Base-by-base conservation (phyloP, 2,113 vertebrate genomes). In the Indri indri region DNA sequence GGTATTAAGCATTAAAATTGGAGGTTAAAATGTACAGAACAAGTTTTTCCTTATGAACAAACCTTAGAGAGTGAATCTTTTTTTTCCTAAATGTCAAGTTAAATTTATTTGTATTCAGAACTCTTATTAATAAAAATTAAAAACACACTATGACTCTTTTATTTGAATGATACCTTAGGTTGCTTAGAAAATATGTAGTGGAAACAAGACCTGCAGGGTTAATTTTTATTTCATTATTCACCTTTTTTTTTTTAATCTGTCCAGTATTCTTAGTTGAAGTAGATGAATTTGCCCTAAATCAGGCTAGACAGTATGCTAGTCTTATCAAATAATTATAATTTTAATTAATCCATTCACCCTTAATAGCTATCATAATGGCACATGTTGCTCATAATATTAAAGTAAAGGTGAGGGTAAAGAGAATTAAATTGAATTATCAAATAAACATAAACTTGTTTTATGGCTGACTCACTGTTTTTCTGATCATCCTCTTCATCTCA, bases 101-200 rank as follows among this genome's bases (percentile, higher is more conserved):
- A 93, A 96, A 90, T 93, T 91, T 97, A 81, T 96, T 96, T 97
- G 82, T 98, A 94, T 52, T 94, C 54, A 88, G 50, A 92, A 95
- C 47, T 97, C 34, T 93, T 91, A 92, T 25, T 94, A 97, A 97
- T 98, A 97, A 97, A 98, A 88, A 8, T 92, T 88, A 50, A 92
- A 96, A 97, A 86, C 30, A 92, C 11, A 68, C 34, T 34, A 3
- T 71, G 92, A 68, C 79, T 97, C 79, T 90, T 97, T 97, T 87
- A 68, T 95, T 97, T 97, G 40, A 93, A 80, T 91, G 50, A 79
- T 90, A 66, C n/a, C 42, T 94, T 77, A 73, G 40, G 66, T 88
- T 70, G 68, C 61, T 80, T 94, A 52, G 40, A 52, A 96, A 89
- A 88, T 81, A 61, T 2, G 3, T 32, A 32, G 16, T 92, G 10